These are phyloP conservation scores for Phrynocephalus vlangalii DNA, from an alignment of 2,797 vertebrate species.

Conservation along the genomic window DNA sequence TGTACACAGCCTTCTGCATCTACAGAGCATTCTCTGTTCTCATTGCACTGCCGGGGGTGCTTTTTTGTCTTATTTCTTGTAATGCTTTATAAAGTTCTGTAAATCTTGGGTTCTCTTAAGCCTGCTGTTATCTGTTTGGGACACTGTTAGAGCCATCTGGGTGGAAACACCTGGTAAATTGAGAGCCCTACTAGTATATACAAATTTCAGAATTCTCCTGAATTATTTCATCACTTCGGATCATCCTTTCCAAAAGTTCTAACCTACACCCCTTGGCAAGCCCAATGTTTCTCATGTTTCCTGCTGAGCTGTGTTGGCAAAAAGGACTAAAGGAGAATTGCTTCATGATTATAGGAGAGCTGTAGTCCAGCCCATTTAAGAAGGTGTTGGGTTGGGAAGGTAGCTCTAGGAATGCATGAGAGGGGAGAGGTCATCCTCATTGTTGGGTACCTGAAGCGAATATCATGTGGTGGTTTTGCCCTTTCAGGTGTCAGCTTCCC, in stretches of 20 bases:
- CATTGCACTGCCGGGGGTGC: neutral
- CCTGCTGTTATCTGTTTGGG: neutral
- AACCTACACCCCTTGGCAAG: neutral
- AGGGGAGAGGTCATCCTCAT: neutral
- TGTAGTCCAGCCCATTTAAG: neutral
- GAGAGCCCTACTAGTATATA: neutral
- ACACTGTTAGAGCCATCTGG: neutral
- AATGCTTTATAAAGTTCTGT: neutral
- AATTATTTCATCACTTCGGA: neutral
- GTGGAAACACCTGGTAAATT: neutral
- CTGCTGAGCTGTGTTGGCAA: neutral
- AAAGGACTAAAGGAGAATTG: neutral
- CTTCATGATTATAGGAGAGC: neutral
- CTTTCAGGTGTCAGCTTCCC: slow-evolving; percentile 82
- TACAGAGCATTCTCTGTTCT: neutral
- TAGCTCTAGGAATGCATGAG: neutral
- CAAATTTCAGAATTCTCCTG: neutral
- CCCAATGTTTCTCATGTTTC: neutral
- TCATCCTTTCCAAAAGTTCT: neutral
- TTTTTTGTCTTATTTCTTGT: neutral
- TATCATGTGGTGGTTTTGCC: slow-evolving; percentile 17
- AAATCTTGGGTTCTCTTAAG: neutral
- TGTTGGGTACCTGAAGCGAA: neutral
- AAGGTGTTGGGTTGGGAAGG: neutral
- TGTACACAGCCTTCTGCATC: neutral